Conservation (phyloP, 2,888 invertebrate species). For the Tinea semifulvella region DNA sequence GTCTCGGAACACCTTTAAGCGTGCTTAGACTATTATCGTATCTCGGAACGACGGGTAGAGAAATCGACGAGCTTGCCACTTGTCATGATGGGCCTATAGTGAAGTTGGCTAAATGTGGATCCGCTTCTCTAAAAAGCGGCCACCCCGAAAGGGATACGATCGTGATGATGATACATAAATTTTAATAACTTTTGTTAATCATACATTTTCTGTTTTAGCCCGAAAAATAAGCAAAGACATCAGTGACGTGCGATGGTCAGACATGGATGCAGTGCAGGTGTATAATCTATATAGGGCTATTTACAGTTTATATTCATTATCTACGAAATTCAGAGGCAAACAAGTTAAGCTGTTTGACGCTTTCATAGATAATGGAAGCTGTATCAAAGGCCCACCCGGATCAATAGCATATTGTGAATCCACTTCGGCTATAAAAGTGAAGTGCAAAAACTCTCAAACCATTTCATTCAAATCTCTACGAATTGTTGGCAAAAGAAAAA, state of each 20-base stretch:
- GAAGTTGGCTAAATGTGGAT: too few relatives aligned
- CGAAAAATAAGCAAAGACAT: conserved; percentile 73
- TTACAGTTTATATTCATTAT: conserved; percentile 68
- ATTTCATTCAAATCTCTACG: conserved; percentile 72
- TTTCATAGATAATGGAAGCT: conserved; percentile 33
- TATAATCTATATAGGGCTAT: conserved; percentile 78
- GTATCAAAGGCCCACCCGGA: conserved; percentile 54
- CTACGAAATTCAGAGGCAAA: conserved; percentile 68
- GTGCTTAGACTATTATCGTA: too few relatives aligned
- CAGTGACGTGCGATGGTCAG: conserved; percentile 72
- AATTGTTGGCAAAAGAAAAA: conserved; percentile 73
- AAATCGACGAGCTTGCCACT: too few relatives aligned
- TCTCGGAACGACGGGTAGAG: too few relatives aligned
- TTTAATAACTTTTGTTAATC: too few relatives aligned
- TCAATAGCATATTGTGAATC: conserved; percentile 66
- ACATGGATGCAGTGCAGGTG: conserved; percentile 69
- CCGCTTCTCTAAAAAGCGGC: too few relatives aligned
- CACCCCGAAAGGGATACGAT: too few relatives aligned
- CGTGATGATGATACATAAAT: too few relatives aligned
- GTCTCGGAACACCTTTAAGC: too few relatives aligned
- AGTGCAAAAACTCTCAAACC: conserved; percentile 72
- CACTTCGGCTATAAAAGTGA: conserved; percentile 67
- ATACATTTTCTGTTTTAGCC: conserved; percentile 66
- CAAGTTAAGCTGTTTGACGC: conserved; percentile 71
- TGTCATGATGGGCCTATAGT: too few relatives aligned